A percentile compares a stretch with the other conserved stretches of the same genome.
phyloP scores from a whole-genome alignment of 2,797 vertebrate genomes.

The Coreius guichenoti region DNA sequence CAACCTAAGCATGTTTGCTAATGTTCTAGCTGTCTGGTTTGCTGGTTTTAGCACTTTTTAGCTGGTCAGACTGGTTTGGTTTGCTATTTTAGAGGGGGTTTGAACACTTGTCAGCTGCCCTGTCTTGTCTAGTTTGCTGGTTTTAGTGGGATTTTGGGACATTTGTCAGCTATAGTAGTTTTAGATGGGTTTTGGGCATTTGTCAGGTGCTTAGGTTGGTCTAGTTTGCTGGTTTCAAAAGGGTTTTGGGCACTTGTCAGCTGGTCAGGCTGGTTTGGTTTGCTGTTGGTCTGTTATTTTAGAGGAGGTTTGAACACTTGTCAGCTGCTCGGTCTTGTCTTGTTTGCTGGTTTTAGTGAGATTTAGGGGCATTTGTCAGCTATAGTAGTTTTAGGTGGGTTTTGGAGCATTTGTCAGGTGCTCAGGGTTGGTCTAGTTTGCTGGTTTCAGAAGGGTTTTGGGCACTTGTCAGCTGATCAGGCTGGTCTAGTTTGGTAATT shows the following conservation, averaged over 20 bases:
- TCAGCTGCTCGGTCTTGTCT: background rate
- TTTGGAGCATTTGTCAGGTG: background rate
- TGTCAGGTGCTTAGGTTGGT: background rate
- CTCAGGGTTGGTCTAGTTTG: background rate
- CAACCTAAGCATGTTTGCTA: too few species aligned
- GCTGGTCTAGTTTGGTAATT: background rate
- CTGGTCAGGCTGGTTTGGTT: background rate
- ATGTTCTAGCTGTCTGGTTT: background rate
- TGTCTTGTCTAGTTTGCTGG: background rate
- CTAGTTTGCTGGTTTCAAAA: background rate
- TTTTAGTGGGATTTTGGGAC: background rate
- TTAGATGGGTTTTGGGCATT: background rate
- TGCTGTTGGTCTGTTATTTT: too few species aligned
- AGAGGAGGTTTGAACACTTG: too few species aligned
- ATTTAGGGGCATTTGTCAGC: too few species aligned
- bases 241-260: background rate
- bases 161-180: background rate
- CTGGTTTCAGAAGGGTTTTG: background rate
- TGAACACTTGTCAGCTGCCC: background rate
- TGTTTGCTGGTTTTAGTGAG: background rate
- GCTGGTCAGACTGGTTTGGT: background rate
- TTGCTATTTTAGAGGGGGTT: background rate
- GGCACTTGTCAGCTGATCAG: background rate
- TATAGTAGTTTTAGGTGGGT: too few species aligned
- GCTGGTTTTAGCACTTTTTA: background rate